Percentiles rank a stretch among this genome's conserved stretches.
These are phyloP conservation scores for Melipona beecheii DNA, from an alignment of 2,888 invertebrate genomes.

Conservation along the genomic window DNA sequence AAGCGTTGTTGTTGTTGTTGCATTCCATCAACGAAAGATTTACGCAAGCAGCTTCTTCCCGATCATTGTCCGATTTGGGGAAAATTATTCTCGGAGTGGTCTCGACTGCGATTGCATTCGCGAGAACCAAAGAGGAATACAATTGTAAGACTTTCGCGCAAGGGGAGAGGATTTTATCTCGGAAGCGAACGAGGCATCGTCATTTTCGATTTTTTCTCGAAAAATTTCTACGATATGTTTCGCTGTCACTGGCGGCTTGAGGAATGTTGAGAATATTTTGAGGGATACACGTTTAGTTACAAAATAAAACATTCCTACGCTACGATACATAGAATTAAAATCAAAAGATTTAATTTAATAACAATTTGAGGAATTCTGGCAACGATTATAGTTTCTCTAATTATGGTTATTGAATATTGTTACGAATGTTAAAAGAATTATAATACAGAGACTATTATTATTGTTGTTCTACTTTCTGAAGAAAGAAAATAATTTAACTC, in stretches of 20 bases:
- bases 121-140: neutral
- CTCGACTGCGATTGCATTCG: neutral
- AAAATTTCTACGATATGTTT: too few species aligned
- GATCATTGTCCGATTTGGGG: neutral
- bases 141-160: neutral
- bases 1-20: slow-evolving; percentile 18
- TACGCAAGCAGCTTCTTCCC: neutral
- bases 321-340: too few species aligned
- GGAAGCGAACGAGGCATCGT: neutral
- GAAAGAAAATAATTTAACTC: too few species aligned
- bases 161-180: neutral
- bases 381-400: neutral
- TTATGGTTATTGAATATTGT: too few species aligned
- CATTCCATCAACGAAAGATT: slow-evolving; percentile 44
- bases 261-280: too few species aligned
- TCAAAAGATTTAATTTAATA: neutral
- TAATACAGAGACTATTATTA: too few species aligned
- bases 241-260: too few species aligned
- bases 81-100: neutral
- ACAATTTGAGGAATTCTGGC: too few species aligned
- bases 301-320: too few species aligned
- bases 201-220: neutral
- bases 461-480: too few species aligned
- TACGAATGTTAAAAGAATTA: neutral
- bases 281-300: too few species aligned